Evolutionary conservation across 1,140 invertebrate genomes (phyloP).

Genomic region (Ephestia elutella): DNA sequence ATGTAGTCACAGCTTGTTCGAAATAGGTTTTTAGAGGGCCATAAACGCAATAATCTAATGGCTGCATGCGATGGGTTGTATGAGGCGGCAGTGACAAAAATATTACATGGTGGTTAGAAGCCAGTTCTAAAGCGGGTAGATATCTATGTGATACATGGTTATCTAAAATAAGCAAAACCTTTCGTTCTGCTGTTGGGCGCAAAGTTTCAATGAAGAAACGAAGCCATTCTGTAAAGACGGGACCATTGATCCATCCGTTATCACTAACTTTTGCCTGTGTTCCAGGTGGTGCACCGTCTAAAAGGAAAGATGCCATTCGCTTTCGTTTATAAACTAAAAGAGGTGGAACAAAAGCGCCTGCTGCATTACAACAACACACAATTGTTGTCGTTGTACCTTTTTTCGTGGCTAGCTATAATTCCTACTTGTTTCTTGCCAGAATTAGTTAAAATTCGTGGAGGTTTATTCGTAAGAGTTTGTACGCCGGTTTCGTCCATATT

Average conservation of each 20-base stretch:
- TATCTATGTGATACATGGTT: conserved; percentile 24
- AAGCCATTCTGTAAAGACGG: background rate
- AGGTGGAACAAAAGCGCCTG: conserved; percentile 39
- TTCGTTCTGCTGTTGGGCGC: conserved; percentile 17
- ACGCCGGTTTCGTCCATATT: too few species aligned
- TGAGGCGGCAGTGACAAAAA: conserved; percentile 25
- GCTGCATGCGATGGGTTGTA: conserved; percentile 18
- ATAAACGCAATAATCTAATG: too few species aligned
- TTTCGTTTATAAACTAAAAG: conserved; percentile 40
- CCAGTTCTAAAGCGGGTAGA: conserved; percentile 19
- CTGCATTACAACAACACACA: conserved; percentile 21
- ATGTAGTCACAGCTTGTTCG: too few species aligned
- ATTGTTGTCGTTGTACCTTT: conserved; percentile 36
- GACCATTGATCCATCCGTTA: background rate
- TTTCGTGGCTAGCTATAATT: conserved; percentile 29
- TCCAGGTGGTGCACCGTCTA: conserved; percentile 9
- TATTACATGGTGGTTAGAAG: conserved; percentile 20
- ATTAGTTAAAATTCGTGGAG: conserved; percentile 29
- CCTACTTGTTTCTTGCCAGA: conserved; percentile 31
- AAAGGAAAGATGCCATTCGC: conserved; percentile 17
- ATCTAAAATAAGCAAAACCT: conserved; percentile 19
- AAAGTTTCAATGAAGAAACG: conserved; percentile 19
- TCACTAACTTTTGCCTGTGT: background rate
- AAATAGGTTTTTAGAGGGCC: too few species aligned
- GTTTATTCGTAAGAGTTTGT: conserved; percentile 32